These are phyloP conservation scores for Ivindomyrus marchei DNA, from an alignment of 2,113 vertebrate genomes.

Conservation along the genomic window DNA sequence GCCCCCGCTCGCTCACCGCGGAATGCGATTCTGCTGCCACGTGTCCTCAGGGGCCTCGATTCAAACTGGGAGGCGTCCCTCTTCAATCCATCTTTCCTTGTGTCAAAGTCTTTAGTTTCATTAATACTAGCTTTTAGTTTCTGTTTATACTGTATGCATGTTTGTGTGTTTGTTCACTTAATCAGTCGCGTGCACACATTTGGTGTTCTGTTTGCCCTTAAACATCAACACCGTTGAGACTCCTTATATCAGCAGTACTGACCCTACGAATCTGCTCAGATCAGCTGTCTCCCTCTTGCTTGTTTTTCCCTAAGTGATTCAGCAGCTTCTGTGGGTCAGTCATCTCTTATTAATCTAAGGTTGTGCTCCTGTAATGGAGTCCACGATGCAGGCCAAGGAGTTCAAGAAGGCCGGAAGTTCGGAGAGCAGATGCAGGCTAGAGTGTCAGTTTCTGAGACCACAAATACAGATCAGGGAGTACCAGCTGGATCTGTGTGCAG, in stretches of 20 bases:
- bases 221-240: background rate
- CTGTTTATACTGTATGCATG: background rate
- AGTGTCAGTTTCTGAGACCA: background rate
- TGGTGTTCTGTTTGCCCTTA: background rate
- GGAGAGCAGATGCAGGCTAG: background rate
- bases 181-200: background rate
- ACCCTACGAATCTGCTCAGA: background rate
- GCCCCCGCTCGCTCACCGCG: background rate
- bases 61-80: background rate
- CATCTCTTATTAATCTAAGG: conserved; percentile 9
- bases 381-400: background rate
- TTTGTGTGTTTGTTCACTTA: background rate
- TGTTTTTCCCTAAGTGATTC: background rate
- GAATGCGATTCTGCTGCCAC: background rate
- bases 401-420: background rate
- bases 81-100: background rate
- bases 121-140: background rate
- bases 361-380: background rate
- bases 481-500: background rate
- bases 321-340: background rate
- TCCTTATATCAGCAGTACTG: background rate
- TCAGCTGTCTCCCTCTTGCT: background rate
- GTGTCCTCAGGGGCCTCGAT: background rate
- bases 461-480: background rate
- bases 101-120: background rate